These are phyloP conservation scores for Centropristis striata DNA, from an alignment of 2,113 vertebrate species.

Conservation along the genomic window DNA sequence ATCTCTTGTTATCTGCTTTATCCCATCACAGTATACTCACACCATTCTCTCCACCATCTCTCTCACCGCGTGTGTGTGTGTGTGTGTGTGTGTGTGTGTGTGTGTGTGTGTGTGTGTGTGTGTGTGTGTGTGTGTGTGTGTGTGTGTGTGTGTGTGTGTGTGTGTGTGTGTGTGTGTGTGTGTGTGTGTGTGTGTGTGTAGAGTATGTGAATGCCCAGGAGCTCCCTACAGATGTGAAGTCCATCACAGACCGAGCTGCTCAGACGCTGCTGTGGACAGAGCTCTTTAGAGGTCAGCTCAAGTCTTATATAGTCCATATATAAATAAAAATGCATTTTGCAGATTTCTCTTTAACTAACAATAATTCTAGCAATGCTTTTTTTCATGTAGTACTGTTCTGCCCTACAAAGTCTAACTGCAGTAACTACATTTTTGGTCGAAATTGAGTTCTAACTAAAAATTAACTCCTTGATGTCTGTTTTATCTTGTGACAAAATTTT, in stretches of 20 bases:
- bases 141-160: constrained; percentile 80
- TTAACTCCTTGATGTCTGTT: no score
- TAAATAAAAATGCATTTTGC: not conserved
- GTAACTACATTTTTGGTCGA: no score
- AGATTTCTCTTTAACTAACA: no score
- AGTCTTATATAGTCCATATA: not conserved
- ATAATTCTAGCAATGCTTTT: no score
- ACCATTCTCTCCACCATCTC: no score
- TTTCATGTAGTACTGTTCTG: no score
- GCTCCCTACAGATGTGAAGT: constrained; percentile 84
- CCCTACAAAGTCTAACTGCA: no score
- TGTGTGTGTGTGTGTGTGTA: constrained; percentile 60
- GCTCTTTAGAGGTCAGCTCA: constrained; percentile 88
- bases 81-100: constrained; percentile 80
- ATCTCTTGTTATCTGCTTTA: not conserved
- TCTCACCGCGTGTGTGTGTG: constrained; percentile 16
- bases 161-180: constrained; percentile 88
- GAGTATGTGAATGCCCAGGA: constrained; percentile 92
- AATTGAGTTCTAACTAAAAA: no score
- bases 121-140: constrained; percentile 80
- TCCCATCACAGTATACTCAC: not conserved
- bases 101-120: constrained; percentile 80
- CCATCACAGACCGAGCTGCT: constrained; percentile 91
- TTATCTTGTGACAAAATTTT: no score
- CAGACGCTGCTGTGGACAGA: constrained; percentile 94